These are phyloP conservation scores for Fukomys damarensis DNA, from an alignment of 2,113 vertebrate species.

Conservation along the genomic window DNA sequence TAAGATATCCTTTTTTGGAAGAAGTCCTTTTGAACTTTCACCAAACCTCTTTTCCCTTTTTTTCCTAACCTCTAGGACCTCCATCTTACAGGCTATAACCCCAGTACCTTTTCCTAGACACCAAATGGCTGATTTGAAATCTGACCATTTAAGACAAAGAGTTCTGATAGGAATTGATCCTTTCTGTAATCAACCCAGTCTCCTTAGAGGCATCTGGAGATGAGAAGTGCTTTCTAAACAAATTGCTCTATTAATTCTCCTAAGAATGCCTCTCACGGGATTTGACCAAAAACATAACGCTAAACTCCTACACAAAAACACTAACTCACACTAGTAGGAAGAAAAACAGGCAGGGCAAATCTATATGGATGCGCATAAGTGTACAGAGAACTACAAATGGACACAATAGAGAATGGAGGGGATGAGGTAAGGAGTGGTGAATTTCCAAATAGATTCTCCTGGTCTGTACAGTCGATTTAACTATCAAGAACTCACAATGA, in stretches of 20 bases:
- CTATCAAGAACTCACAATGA: slow-evolving; percentile 38
- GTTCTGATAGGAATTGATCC: slow-evolving; percentile 12
- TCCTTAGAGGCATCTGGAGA: slow-evolving; percentile 51
- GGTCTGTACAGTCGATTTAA: background rate
- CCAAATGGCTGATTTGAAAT: slow-evolving; percentile 61
- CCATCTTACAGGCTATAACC: background rate
- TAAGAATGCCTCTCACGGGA: slow-evolving; percentile 39
- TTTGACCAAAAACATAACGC: slow-evolving; percentile 56
- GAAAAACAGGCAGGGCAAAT: slow-evolving; percentile 16
- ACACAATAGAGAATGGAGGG: background rate
- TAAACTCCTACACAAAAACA: slow-evolving; percentile 67
- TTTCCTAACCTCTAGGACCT: background rate
- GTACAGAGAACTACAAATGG: background rate
- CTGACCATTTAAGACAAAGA: slow-evolving; percentile 35
- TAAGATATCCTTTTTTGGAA: background rate
- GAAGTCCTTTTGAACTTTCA: background rate
- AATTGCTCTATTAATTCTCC: slow-evolving; percentile 61
- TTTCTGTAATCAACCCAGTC: slow-evolving; percentile 39
- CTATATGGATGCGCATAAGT: background rate
- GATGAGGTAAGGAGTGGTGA: background rate
- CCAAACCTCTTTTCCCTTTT: slow-evolving; percentile 9
- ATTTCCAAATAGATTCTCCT: slow-evolving; percentile 40
- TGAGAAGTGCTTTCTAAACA: slow-evolving; percentile 61
- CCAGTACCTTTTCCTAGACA: background rate
- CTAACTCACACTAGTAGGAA: slow-evolving; percentile 54